phyloP scores from a whole-genome alignment of 2,888 invertebrate species.

The Malachius bipustulatus region DNA sequence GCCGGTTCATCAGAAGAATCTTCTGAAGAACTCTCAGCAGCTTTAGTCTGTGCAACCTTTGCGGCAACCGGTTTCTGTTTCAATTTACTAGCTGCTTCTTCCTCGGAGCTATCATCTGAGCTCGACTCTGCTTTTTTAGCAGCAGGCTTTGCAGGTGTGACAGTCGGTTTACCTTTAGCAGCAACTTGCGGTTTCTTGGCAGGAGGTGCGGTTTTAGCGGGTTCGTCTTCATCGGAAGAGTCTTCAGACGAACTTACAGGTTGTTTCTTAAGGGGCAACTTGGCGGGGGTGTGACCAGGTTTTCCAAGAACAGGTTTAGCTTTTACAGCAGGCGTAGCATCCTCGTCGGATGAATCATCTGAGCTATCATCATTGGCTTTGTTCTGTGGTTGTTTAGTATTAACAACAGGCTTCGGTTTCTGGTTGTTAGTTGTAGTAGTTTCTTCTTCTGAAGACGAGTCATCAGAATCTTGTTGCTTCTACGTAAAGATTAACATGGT shows the following conservation, averaged over 20 bases:
- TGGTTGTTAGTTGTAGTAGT: too few relatives aligned
- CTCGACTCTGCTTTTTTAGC: slow-evolving; percentile 17
- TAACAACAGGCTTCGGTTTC: too few relatives aligned
- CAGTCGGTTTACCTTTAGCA: slow-evolving; percentile 13
- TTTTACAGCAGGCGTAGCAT: slow-evolving; percentile 10
- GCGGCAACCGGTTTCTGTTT: background rate
- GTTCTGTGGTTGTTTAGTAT: slow-evolving; percentile 9
- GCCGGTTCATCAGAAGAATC: slow-evolving; percentile 23
- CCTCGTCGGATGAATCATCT: slow-evolving; percentile 22
- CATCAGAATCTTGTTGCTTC: background rate
- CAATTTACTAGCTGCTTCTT: slow-evolving; percentile 20
- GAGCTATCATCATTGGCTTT: slow-evolving; percentile 20
- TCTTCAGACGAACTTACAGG: slow-evolving; percentile 17
- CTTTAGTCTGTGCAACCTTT: slow-evolving; percentile 11
- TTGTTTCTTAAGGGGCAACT: background rate
- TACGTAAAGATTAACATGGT: too few relatives aligned
- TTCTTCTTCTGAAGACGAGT: too few relatives aligned
- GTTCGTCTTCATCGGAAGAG: slow-evolving; percentile 21
- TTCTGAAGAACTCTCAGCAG: slow-evolving; percentile 21
- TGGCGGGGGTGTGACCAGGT: slow-evolving; percentile 12
- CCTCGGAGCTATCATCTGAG: slow-evolving; percentile 21
- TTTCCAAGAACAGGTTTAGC: slow-evolving; percentile 12
- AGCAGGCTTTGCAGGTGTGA: slow-evolving; percentile 9
- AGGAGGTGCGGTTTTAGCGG: slow-evolving; percentile 10
- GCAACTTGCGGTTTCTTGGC: too few relatives aligned